phyloP scores from a whole-genome alignment of 1,140 invertebrate species.

The Chlorops oryzae region DNA sequence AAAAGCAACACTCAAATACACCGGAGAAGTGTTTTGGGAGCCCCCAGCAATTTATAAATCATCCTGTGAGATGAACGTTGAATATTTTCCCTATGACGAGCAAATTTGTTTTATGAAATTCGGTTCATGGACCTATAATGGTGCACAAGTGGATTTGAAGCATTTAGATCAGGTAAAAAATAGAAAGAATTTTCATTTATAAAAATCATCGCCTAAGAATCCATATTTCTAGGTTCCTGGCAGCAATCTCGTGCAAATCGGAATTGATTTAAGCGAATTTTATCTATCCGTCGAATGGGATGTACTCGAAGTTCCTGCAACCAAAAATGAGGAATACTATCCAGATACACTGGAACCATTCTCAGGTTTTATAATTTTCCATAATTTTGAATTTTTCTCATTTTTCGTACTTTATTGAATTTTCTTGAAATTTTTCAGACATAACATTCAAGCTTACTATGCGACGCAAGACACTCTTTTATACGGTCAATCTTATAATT shows the following conservation, averaged over 20 bases:
- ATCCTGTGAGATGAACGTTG: constrained; percentile 91
- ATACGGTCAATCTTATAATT: constrained; percentile 86
- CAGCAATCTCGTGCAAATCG: constrained; percentile 70
- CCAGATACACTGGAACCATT: constrained; percentile 77
- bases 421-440: constrained; percentile 56
- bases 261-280: constrained; percentile 86
- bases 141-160: constrained; percentile 79
- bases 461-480: constrained; percentile 84
- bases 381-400: neutral
- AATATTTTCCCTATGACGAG: constrained; percentile 93
- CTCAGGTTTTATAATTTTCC: constrained; percentile 54
- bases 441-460: constrained; percentile 96
- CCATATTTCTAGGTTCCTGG: constrained; percentile 52
- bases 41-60: constrained; percentile 99
- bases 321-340: constrained; percentile 87
- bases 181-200: too few species aligned
- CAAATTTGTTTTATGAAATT: constrained; percentile 95
- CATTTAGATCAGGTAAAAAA: constrained; percentile 70
- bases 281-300: constrained; percentile 96
- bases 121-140: constrained; percentile 93
- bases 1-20: constrained; percentile 85
- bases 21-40: constrained; percentile 90
- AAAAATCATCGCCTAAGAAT: neutral
- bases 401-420: neutral
- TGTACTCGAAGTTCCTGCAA: constrained; percentile 79